phyloP scores from a whole-genome alignment of 2,797 vertebrate species.

The Cossypha caffra region DNA sequence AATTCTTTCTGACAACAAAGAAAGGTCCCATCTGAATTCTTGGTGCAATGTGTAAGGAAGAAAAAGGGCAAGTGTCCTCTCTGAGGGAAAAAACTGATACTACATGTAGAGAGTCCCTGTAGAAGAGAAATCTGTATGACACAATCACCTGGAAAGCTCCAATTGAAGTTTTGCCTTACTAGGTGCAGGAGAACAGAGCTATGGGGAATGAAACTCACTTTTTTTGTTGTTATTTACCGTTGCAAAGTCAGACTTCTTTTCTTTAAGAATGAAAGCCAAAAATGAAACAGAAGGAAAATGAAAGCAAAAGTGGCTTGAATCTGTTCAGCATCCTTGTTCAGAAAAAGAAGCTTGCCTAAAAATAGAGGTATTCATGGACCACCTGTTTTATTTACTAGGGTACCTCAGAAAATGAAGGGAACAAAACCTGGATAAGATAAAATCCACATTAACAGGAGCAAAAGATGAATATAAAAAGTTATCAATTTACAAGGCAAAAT shows the following conservation, averaged over 20 bases:
- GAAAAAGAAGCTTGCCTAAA: not conserved
- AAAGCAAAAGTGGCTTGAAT: rapidly evolving
- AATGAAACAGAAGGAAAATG: not conserved
- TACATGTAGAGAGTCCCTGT: not conserved
- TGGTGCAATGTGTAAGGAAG: not conserved
- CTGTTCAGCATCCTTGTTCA: not conserved
- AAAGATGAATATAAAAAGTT: not conserved
- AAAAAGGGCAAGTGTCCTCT: not conserved
- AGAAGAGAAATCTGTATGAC: not conserved
- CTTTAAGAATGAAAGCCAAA: not conserved
- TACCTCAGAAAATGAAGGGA: not conserved
- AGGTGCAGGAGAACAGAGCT: not conserved
- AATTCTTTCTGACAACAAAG: not conserved
- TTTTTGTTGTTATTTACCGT: not conserved
- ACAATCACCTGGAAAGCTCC: not conserved
- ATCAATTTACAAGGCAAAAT: not conserved
- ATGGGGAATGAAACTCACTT: not conserved
- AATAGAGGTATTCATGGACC: not conserved
- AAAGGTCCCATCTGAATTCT: not conserved
- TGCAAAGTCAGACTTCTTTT: not conserved
- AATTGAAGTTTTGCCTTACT: not conserved
- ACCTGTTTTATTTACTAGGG: not conserved
- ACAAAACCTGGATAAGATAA: not conserved
- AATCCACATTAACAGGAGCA: not conserved
- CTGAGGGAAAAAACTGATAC: not conserved